Evolutionary conservation across 2,113 vertebrate species (phyloP), one percentile per base, ranked within the genome.

Genomic region (Megaleporinus macrocephalus): DNA sequence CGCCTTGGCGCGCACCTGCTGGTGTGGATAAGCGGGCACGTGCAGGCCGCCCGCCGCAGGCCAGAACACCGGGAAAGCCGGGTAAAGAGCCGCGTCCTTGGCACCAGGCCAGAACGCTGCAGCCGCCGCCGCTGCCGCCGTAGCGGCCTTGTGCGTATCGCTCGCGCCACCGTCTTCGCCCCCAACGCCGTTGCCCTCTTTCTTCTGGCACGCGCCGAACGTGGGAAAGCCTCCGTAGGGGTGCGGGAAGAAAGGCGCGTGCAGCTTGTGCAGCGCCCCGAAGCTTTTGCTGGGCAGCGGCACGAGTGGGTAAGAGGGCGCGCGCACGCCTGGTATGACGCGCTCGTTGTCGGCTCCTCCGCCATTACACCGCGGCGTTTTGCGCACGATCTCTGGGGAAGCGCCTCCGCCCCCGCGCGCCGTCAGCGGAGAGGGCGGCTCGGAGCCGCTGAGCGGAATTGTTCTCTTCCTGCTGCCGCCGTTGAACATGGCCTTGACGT

Each of bases 401-500:
- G 90, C 87, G 83, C 87, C 81, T 76, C 49, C 49, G 49, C 49
- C 49, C 14, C 49, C 49, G 15, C 89, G 92, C 0, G 89, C 80
- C 69, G 93, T 94, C 33, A 93, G 82, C 5, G 90, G 16, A 18
- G 94, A 92, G 33, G 91, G 83, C 89, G 95, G 49, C 7, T 81
- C 89, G 79, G 95, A 89, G 61, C 93, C 74, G 88, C 75, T 87
- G 87, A 96, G 85, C 1, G 96, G 96, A 88, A 99, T 95, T 80
- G 96, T 96, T 89, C 97, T 93, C 89, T 98, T 99, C 78, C 97
- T 94, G 66, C 94, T 98, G 30, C 97, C 97, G 5, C 97, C 97
- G 75, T 98, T 98, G 88, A 98, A 98, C 97, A 98, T 98, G 90
- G 97, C 97, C 91, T 98, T 98, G 62, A 98, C 97, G 59, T 98